Conservation (phyloP, 2,797 vertebrate species). For the Emys orbicularis region DNA sequence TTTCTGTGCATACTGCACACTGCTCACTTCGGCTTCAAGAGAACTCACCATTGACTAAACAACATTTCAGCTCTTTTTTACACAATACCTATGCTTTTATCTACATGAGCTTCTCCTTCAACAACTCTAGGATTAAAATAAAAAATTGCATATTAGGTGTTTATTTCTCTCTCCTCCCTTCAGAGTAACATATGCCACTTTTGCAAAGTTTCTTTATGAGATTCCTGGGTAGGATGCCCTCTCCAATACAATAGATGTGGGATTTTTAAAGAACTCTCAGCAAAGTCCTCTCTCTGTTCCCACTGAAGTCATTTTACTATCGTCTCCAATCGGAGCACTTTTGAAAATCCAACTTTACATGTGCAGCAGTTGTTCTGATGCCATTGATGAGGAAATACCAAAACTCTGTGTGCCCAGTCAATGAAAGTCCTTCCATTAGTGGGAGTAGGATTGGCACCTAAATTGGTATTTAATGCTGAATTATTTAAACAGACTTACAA, state of each 20-base stretch:
- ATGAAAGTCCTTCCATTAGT: background rate
- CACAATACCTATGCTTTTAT: background rate
- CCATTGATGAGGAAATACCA: background rate
- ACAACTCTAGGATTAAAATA: background rate
- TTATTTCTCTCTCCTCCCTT: background rate
- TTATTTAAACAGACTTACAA: background rate
- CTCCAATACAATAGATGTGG: background rate
- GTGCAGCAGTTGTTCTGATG: background rate
- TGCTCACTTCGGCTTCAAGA: constrained; percentile 39
- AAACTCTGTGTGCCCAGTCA: background rate
- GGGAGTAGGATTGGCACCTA: background rate
- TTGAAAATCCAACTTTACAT: background rate
- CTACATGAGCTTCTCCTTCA: background rate
- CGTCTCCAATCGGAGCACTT: background rate
- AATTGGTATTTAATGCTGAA: background rate
- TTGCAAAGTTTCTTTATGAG: background rate
- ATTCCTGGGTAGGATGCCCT: background rate
- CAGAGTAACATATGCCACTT: background rate
- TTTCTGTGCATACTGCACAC: background rate
- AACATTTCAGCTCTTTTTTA: background rate
- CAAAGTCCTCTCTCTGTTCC: background rate
- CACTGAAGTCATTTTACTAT: background rate
- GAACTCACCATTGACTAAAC: background rate
- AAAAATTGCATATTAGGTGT: background rate
- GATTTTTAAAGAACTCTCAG: background rate